A percentile compares a stretch with the other conserved stretches of the same genome.
These are phyloP conservation scores for Loriculus beryllinus DNA, from an alignment of 2,797 vertebrate genomes.

Conservation along the genomic window DNA sequence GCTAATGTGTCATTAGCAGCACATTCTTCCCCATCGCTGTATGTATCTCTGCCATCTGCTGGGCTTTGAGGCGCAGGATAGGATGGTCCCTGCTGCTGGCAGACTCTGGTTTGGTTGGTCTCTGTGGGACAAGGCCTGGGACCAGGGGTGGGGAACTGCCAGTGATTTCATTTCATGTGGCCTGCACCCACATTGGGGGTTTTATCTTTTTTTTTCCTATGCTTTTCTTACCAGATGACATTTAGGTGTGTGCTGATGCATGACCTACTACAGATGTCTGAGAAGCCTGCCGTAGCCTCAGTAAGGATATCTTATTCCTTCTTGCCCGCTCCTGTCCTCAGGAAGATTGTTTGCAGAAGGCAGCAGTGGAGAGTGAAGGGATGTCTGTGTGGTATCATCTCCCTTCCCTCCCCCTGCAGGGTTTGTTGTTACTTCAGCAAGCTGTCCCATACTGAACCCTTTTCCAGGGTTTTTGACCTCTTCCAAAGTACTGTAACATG, in stretches of 20 bases:
- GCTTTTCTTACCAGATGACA: not conserved
- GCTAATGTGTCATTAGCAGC: not conserved
- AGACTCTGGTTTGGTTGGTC: not conserved
- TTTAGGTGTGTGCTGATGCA: not conserved
- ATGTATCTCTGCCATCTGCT: slow-evolving; percentile 22
- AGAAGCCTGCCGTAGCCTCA: not conserved
- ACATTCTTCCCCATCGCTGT: rapidly evolving
- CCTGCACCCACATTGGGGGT: rapidly evolving
- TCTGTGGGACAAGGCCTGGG: not conserved
- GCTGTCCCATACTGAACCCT: not conserved
- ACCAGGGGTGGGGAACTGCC: not conserved
- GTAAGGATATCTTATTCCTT: not conserved
- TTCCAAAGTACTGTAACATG: not conserved
- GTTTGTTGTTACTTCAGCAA: not conserved
- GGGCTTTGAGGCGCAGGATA: not conserved
- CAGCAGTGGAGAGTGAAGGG: not conserved
- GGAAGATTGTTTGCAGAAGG: not conserved
- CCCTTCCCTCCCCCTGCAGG: not conserved
- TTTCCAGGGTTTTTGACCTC: not conserved
- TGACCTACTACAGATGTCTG: not conserved
- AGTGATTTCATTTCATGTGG: not conserved
- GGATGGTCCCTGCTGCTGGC: not conserved
- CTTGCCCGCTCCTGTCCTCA: not conserved
- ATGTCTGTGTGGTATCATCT: too few relatives aligned
- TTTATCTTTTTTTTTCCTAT: not conserved